These are phyloP conservation scores for Spisula solida DNA, from an alignment of 2,888 invertebrate genomes.

Conservation along the genomic window DNA sequence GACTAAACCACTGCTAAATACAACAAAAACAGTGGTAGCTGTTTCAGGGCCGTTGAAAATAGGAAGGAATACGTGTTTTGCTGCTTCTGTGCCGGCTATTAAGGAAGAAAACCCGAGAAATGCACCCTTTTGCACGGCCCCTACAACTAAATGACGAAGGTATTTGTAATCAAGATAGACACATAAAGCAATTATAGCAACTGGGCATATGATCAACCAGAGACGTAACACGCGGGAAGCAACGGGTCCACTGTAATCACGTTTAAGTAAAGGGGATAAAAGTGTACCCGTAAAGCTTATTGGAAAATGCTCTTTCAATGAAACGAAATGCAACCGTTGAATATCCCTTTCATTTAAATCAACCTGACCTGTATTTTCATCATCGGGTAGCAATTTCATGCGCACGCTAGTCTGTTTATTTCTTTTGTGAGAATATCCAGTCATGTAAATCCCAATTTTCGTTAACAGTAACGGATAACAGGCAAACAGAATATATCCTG, in stretches of 20 bases:
- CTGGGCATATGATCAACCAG: conserved; percentile 45
- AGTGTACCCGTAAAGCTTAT: conserved; percentile 48
- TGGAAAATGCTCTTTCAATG: conserved; percentile 40
- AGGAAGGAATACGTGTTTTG: conserved; percentile 41
- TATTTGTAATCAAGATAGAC: conserved; percentile 50
- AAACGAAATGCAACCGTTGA: not conserved
- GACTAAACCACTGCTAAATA: conserved; percentile 52
- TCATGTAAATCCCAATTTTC: not conserved
- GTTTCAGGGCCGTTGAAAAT: conserved; percentile 52
- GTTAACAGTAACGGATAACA: conserved; percentile 9
- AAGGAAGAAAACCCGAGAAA: conserved; percentile 59
- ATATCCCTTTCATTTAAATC: not conserved
- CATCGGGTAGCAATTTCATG: not conserved
- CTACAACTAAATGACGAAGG: conserved; percentile 33
- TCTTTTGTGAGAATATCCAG: not conserved
- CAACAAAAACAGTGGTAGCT: conserved; percentile 34
- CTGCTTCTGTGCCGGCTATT: conserved; percentile 43
- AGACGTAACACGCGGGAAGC: conserved; percentile 45
- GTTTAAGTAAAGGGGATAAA: conserved; percentile 27
- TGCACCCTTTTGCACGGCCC: conserved; percentile 54
- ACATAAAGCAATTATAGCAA: conserved; percentile 34
- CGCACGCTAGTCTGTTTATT: not conserved
- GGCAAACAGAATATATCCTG: not conserved
- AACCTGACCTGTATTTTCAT: not conserved
- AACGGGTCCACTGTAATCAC: conserved; percentile 36